These are phyloP conservation scores for Urocynchramus pylzowi DNA, from an alignment of 2,113 vertebrate genomes.

Conservation along the genomic window DNA sequence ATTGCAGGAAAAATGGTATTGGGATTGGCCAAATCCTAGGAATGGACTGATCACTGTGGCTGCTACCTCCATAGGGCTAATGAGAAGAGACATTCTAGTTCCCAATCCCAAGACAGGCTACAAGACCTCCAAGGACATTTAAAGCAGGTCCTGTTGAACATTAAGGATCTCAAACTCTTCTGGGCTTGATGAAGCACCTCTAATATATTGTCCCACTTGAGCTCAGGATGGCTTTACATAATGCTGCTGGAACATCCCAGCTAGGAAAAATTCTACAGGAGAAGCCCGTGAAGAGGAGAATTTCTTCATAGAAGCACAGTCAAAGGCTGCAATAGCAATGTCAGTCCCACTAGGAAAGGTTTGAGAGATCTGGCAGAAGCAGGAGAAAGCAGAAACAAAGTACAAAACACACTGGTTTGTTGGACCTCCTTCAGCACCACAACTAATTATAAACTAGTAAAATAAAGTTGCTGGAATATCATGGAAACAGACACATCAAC, in stretches of 20 bases:
- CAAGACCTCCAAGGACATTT: not conserved
- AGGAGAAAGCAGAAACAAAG: not conserved
- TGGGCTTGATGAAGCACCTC: not conserved
- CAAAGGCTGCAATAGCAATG: not conserved
- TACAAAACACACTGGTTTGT: not conserved
- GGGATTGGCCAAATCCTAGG: not conserved
- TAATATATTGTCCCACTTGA: not conserved
- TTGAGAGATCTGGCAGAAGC: not conserved
- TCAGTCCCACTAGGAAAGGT: not conserved
- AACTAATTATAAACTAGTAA: not conserved
- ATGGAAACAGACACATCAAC: not conserved
- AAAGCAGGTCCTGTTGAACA: not conserved
- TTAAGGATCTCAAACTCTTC: not conserved
- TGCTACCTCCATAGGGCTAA: not conserved
- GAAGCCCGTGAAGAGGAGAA: not conserved
- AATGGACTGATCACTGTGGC: not conserved
- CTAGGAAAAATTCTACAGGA: not conserved
- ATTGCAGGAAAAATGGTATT: not conserved
- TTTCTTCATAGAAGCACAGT: not conserved
- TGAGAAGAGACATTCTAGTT: not conserved
- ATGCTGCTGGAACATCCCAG: not conserved
- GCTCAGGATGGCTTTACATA: fast-evolving
- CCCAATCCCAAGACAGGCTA: not conserved
- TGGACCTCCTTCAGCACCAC: not conserved
- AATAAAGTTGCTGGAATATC: not conserved